Evolutionary conservation across 2,888 invertebrate genomes (phyloP), one percentile per base, ranked within the genome.

Genomic region (Adela reaumurella): DNA sequence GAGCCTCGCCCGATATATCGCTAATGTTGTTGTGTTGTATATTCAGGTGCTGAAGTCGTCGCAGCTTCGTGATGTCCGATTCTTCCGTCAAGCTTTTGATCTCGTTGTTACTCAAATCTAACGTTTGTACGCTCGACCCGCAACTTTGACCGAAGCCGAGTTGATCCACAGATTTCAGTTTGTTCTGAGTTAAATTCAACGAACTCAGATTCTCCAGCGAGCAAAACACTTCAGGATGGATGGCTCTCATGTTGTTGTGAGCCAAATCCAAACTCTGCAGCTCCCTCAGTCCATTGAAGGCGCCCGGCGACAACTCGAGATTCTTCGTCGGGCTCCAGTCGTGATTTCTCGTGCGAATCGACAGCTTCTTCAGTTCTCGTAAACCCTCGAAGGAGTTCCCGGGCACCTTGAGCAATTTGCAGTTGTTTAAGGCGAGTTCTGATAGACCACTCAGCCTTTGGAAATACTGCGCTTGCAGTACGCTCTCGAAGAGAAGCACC

Each of bases 21-120:
- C 83, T 84, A 57, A 95, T 86, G 63, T 89, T 87, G 74, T 96
- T 96, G 65, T 90, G 86, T 65, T 92, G 89, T 58, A 96, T 72
- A 59, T 86, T 84, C 46, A 97, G 80, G 60, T 89, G 87, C 59
- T 90, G 89, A 48, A 96, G 78, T 50, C 92, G 86, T 19, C 90
- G 81, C 58, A 94, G 70, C 46, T 89, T 85, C 47, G 89, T 83
- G 56, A 93, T 83, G 52, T 90, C 89, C 52, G 90, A 89, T 59
- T 87, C 86, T 53, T 90, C 90, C 48, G 89, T 84, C 59, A 90
- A 68, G 17, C 83, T 81, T 57, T 86, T 84, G 52, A 95, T 79
- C 61, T 89, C 89, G 71, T 95, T 95, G 62, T 83, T 77, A 54
- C 93, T 92, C 53, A 93, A 70, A 67, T 94, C 94, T 57, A 94